Conservation (phyloP, 2,797 vertebrate species). For the Acropternis orthonyx region DNA sequence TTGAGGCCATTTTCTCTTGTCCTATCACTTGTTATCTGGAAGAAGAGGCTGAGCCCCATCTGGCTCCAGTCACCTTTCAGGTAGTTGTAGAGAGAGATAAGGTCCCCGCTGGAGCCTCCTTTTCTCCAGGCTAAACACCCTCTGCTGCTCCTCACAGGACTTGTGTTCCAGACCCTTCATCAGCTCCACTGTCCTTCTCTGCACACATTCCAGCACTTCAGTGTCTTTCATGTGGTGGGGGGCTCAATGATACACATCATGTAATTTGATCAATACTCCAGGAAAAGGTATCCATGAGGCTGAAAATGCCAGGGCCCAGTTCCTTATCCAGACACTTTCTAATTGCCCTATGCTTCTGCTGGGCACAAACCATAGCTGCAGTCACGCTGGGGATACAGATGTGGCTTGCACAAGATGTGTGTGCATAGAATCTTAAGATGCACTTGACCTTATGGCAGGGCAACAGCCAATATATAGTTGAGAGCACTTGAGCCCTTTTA, state of each 20-base stretch:
- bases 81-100: background rate
- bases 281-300: background rate
- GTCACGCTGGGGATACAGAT: accelerated
- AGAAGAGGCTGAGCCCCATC: background rate
- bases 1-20: background rate
- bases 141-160: accelerated
- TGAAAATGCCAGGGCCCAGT: background rate
- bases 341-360: accelerated
- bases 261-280: background rate
- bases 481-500: background rate
- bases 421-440: background rate
- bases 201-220: background rate
- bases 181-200: background rate
- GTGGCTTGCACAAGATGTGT: background rate
- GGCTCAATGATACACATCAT: background rate
- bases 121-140: background rate
- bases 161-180: background rate
- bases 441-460: background rate
- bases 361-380: background rate
- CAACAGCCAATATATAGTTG: background rate
- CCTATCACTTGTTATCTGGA: background rate
- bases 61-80: background rate
- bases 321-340: background rate
- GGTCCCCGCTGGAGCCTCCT: too few species aligned
- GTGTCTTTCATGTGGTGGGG: background rate